Conservation (phyloP, 2,888 invertebrate genomes). For the Sceliomorpha sp. region DNA sequence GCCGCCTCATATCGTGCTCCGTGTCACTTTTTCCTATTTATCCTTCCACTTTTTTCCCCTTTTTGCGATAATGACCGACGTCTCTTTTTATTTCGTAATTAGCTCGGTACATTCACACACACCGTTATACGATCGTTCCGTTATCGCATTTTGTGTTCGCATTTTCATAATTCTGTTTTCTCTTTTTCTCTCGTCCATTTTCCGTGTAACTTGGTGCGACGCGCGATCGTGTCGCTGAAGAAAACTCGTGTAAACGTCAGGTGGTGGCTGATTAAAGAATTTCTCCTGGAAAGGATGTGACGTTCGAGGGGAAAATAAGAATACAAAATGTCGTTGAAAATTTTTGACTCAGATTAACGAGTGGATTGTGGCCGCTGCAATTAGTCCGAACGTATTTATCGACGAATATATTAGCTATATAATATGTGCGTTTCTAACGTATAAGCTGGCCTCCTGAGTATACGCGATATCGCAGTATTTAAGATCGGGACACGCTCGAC, state of each 20-base stretch:
- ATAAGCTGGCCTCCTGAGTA: constrained; percentile 19
- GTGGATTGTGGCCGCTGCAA: constrained; percentile 25
- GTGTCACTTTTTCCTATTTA: constrained; percentile 40
- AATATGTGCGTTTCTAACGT: constrained; percentile 22
- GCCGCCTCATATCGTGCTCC: constrained; percentile 23
- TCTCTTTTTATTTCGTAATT: constrained; percentile 22
- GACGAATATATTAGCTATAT: constrained; percentile 33
- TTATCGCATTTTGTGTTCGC: constrained; percentile 17
- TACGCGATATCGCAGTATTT: constrained; percentile 32
- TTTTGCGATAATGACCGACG: constrained; percentile 17
- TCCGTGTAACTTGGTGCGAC: not conserved
- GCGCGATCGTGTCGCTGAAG: too few species aligned
- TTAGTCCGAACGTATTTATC: constrained; percentile 30
- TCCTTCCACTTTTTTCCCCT: constrained; percentile 19
- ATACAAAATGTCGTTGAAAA: too few species aligned
- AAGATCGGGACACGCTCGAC: constrained; percentile 40
- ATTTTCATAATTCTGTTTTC: not conserved
- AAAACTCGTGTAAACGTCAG: too few species aligned
- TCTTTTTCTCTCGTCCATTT: not conserved
- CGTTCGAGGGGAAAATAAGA: too few species aligned
- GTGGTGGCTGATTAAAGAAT: too few species aligned
- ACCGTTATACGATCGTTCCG: constrained; percentile 39
- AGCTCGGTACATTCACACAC: constrained; percentile 26
- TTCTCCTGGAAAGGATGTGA: too few species aligned
- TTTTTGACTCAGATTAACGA: too few species aligned